Evolutionary conservation across 2,797 vertebrate species (phyloP), one percentile per base, ranked within the genome.

Genomic region (Microctenopoma lineatum): DNA sequence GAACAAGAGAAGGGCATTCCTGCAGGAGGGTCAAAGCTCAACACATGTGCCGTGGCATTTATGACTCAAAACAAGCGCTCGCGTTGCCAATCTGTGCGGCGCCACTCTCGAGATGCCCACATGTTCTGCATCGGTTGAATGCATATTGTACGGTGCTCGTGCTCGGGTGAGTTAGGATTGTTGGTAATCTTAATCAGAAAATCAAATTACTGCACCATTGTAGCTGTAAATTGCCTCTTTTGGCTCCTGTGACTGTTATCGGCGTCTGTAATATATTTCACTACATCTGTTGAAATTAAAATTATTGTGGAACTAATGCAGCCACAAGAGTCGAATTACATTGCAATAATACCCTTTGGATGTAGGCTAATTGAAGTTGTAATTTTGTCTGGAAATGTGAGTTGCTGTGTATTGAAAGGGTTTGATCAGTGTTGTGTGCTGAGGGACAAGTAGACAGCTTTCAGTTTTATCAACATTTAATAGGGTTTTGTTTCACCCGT

Each of bases 271-370:
- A 83, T 88, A 81, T 91, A 89, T 87, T 89, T 84, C 77, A 51
- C 81, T 79, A 87, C 89, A 89, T 90, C 87, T 84, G 87, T 83
- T 82, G 66, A 84, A 92, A 91, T 91, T 85, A 87, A 83, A 90
- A 90, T 88, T 76, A 91, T 91, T 90, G 89, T 87, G 88, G 89
- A 92, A 92, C 90, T 89, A 92, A 93, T 90, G 86, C 89, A 72
- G 80, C 84, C 91, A 84, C 89, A 77, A 84, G 90, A 92, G 88
- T 92, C 83, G 77, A 90, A 93, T 93, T 91, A 91, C 84, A 87
- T 58, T 87, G 83, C 88, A 90, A 85, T 92, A 90, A 89, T 87
- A 91, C 81, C 87, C 89, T 84, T 87, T 90, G 86, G 87, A 86
- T 84, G 77, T 71, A 65, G 64, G 80, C 87, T 92, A 91, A 93